Evolutionary conservation across 1,140 invertebrate genomes (phyloP).

Genomic region (Trissolcus basalis): DNA sequence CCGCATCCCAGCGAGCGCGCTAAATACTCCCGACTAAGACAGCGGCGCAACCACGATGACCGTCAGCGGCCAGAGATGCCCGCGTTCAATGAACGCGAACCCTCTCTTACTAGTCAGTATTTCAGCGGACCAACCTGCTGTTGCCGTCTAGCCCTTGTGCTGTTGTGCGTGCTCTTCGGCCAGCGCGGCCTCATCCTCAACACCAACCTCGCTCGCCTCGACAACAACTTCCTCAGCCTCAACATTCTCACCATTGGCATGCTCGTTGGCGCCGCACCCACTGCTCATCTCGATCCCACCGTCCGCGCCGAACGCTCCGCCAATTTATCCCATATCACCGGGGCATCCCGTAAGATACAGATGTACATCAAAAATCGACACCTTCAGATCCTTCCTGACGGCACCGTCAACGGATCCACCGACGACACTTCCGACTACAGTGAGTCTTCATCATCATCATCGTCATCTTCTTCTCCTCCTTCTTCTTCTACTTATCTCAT

Average conservation of each 20-base stretch:
- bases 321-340: slow-evolving; percentile 84
- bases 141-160: slow-evolving; percentile 60
- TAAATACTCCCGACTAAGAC: not conserved
- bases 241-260: slow-evolving; percentile 58
- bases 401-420: slow-evolving; percentile 86
- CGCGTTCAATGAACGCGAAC: not conserved
- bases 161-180: slow-evolving; percentile 64
- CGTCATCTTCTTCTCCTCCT: not conserved
- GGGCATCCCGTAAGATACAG: slow-evolving; percentile 84
- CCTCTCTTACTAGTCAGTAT: slow-evolving; percentile 14
- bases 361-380: slow-evolving; percentile 88
- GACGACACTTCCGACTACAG: slow-evolving; percentile 86
- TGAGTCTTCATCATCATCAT: slow-evolving; percentile 78
- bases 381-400: slow-evolving; percentile 86
- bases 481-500: not conserved
- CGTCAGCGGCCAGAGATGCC: no score
- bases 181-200: slow-evolving; percentile 42
- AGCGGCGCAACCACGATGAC: no score
- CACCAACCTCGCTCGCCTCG: slow-evolving; percentile 14
- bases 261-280: slow-evolving; percentile 62
- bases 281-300: slow-evolving; percentile 62
- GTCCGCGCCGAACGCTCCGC: slow-evolving; percentile 80
- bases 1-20: no score
- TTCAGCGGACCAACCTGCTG: slow-evolving; percentile 30
- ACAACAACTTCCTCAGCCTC: slow-evolving; percentile 33